Percentiles rank a stretch among this genome's conserved stretches.
Evolutionary conservation across 2,888 invertebrate species (phyloP).

Genomic region (Dorcus parallelipipedus): DNA sequence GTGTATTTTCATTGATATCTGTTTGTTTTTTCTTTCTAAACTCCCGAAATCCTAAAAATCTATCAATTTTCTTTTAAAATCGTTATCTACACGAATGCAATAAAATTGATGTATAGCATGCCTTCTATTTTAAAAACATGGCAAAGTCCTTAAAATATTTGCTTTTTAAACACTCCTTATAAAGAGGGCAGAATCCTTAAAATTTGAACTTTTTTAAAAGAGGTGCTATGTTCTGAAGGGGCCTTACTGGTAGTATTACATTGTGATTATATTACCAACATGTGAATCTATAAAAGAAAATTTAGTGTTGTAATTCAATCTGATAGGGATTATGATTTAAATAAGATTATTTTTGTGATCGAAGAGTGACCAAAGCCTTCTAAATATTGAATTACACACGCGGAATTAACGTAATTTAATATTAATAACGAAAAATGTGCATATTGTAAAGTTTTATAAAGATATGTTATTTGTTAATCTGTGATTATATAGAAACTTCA

Average conservation of each 20-base stretch:
- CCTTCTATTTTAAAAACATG: too few relatives aligned
- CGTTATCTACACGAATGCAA: too few relatives aligned
- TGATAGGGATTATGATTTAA: background rate
- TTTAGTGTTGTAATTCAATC: background rate
- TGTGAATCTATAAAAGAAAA: background rate
- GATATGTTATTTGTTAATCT: slow-evolving; percentile 33
- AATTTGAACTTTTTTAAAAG: too few relatives aligned
- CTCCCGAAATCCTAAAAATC: too few relatives aligned
- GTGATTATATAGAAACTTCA: slow-evolving; percentile 35
- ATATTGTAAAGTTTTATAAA: slow-evolving; percentile 33
- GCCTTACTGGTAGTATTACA: background rate
- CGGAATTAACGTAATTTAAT: background rate
- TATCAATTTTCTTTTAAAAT: too few relatives aligned
- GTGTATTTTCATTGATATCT: too few relatives aligned
- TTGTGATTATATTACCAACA: background rate
- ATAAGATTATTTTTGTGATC: background rate
- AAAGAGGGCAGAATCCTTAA: too few relatives aligned
- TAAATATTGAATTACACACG: background rate
- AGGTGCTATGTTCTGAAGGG: too few relatives aligned
- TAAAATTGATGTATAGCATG: too few relatives aligned
- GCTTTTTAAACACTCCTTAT: too few relatives aligned
- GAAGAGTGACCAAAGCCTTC: background rate
- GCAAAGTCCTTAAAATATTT: too few relatives aligned
- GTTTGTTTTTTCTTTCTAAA: too few relatives aligned
- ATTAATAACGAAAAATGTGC: slow-evolving; percentile 22